Conservation (phyloP, 2,888 invertebrate species). For the Drosophila macrothrix region DNA sequence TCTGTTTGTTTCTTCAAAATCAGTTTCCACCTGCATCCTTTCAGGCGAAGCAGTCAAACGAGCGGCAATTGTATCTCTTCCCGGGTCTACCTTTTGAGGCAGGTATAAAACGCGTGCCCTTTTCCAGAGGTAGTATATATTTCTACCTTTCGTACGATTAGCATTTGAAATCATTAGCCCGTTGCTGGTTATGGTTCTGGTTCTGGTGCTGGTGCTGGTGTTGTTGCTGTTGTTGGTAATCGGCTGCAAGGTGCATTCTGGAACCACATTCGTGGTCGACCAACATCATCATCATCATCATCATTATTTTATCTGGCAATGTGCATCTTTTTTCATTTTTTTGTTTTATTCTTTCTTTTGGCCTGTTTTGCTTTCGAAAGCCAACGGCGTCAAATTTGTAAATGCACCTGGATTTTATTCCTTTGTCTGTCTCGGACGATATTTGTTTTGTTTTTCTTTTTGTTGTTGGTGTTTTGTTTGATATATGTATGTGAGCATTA, state of each 20-base stretch:
- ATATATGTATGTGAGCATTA: slow-evolving; percentile 58
- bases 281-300: slow-evolving; percentile 61
- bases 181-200: slow-evolving; percentile 16
- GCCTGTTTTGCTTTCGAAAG: slow-evolving; percentile 69
- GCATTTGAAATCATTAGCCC: slow-evolving; percentile 83
- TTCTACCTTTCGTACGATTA: slow-evolving; percentile 72
- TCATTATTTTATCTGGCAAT: slow-evolving; percentile 72
- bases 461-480: slow-evolving; percentile 20
- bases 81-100: slow-evolving; percentile 44
- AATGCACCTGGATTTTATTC: slow-evolving; percentile 79
- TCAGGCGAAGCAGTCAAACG: slow-evolving; percentile 44
- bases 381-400: slow-evolving; percentile 80
- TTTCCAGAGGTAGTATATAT: slow-evolving; percentile 19
- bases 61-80: slow-evolving; percentile 62
- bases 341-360: slow-evolving; percentile 58
- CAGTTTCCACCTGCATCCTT: slow-evolving; percentile 84
- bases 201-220: background rate
- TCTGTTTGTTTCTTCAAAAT: slow-evolving; percentile 62
- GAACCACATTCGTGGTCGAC: slow-evolving; percentile 75
- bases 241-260: slow-evolving; percentile 82
- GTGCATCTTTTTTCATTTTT: slow-evolving; percentile 67
- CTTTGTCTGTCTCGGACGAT: slow-evolving; percentile 63
- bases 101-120: slow-evolving; percentile 75
- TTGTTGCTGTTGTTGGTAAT: slow-evolving; percentile 30
- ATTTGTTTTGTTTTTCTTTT: slow-evolving; percentile 64